Conservation (phyloP, 2,113 vertebrate species). For the Dendropsophus ebraccatus region DNA sequence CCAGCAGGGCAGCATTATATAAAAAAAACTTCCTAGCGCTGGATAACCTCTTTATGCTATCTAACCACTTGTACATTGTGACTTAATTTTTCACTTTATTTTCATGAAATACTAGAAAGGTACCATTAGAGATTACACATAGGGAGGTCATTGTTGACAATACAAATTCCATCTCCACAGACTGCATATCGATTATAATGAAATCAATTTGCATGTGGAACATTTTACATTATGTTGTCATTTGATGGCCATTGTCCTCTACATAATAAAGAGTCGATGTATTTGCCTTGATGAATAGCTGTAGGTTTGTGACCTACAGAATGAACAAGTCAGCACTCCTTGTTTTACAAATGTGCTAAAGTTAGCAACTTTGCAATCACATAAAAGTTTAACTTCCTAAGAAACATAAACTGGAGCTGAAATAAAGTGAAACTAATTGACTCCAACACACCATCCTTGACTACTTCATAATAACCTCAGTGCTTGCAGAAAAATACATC, state of each 20-base stretch:
- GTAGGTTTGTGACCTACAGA: constrained; percentile 55
- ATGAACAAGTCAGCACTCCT: constrained; percentile 49
- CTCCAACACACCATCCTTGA: neutral
- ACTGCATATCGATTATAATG: neutral
- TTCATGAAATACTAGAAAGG: neutral
- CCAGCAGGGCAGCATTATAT: no score
- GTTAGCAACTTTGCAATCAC: constrained; percentile 50
- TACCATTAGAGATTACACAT: neutral
- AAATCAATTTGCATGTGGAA: constrained; percentile 8
- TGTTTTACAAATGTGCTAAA: constrained; percentile 49
- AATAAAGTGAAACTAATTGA: constrained; percentile 30
- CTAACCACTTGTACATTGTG: no score
- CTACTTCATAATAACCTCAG: neutral
- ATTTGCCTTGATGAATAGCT: constrained; percentile 48
- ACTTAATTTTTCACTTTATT: no score
- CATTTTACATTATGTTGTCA: neutral
- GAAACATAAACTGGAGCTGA: constrained; percentile 10
- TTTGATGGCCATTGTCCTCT: constrained; percentile 38
- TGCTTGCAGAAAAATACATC: neutral
- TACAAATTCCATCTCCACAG: neutral
- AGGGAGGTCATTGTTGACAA: neutral
- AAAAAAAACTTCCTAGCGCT: no score
- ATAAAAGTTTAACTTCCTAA: constrained; percentile 34
- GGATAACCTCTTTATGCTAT: no score
- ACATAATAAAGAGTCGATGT: constrained; percentile 39